A percentile compares a stretch with the other conserved stretches of the same genome.
Conservation (phyloP, 2,797 vertebrate species). For the Vultur gryphus region DNA sequence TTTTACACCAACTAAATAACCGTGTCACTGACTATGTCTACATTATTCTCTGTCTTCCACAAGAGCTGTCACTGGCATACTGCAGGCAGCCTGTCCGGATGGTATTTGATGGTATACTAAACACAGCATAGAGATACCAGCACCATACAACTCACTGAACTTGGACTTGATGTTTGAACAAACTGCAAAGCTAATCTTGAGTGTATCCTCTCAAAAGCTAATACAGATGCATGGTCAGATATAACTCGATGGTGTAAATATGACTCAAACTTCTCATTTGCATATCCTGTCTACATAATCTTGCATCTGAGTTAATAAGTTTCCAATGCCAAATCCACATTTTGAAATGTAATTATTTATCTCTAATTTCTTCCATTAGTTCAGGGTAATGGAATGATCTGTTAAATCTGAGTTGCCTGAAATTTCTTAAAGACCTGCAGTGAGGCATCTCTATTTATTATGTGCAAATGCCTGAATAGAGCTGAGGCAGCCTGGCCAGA, state of each 20-base stretch:
- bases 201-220: neutral
- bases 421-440: neutral
- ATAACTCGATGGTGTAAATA: neutral
- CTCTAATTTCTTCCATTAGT: neutral
- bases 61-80: neutral
- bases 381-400: neutral
- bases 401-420: neutral
- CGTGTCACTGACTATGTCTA: conserved; percentile 3
- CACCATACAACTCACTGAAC: neutral
- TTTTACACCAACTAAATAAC: conserved; percentile 11
- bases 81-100: neutral
- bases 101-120: neutral
- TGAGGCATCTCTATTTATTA: neutral
- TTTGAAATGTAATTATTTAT: neutral
- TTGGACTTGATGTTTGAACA: neutral
- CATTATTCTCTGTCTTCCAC: neutral
- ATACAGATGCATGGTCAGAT: neutral
- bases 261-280: neutral
- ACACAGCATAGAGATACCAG: neutral
- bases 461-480: neutral
- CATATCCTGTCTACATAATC: neutral
- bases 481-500: neutral
- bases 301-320: neutral
- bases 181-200: neutral
- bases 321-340: neutral